Base-by-base conservation (phyloP, 2,797 vertebrate species). In the Myotis vivesi region DNA sequence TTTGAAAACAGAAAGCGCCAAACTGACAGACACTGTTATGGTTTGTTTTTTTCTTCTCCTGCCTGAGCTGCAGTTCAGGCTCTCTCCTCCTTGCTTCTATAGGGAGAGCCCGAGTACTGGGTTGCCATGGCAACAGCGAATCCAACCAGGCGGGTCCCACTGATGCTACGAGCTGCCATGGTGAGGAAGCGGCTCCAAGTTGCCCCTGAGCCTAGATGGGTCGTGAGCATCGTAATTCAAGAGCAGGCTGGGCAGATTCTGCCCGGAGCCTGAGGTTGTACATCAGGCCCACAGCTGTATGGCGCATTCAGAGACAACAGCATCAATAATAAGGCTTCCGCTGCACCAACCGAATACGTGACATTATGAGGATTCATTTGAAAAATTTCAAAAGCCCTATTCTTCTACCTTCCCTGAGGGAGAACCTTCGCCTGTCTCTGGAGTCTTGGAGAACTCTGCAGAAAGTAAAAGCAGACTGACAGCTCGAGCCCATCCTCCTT, bases 41-140 rank as follows among this genome's bases (percentile, higher is more conserved):
- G 51, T 19, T 81, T 87, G 55, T 9, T 59, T 13, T 41, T 17
- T 16, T 9, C 1, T 25, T 1, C 72, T 28, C 55, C 92, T 92
- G 94, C 95, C 91, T 80, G 92, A 97, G 96, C 95, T 64, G 82
- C 91, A 81, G 87, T 76, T 72, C 89, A 59, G 73, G 69, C 92
- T 55, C 71, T 77, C 93, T 72, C 64, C 91, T 90, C 84, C 95
- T 95, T 15, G 93, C 95, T 95, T 96, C 93, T 87, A 66, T 64
- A 90, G 96, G 82, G 16, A 88, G 88, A 93, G 94, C 89, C 82
- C 0, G 68, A 95, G 96, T 95, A 51, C 90, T 96, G 96, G 79
- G 97, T 97, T 97, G 91, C 94, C 97, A 96, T 96, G 96, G 97
- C 92, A 97, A 97, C 97, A 33, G 93, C 19, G 6, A 80, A 97